These are phyloP conservation scores for Platyrinchus mystaceus DNA, from an alignment of 2,797 vertebrate species.

Conservation along the genomic window DNA sequence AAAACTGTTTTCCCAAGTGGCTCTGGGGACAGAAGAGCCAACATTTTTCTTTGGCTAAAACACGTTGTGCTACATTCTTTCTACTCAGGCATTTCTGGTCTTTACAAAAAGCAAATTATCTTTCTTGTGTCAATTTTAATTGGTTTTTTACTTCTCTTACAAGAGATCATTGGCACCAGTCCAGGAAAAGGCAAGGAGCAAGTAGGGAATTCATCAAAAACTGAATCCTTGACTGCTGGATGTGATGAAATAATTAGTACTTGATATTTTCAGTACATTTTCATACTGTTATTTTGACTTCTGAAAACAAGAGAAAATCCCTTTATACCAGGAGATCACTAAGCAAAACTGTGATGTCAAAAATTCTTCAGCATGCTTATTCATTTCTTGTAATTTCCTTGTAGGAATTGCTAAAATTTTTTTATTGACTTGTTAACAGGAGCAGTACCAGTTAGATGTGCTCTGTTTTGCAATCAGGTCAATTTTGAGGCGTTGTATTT, in stretches of 20 bases:
- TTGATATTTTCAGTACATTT: slow-evolving; percentile 20
- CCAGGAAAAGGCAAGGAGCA: slow-evolving; percentile 29
- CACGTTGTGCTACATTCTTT: not conserved
- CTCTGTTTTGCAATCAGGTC: not conserved
- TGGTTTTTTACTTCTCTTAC: slow-evolving; percentile 48
- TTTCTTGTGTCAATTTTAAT: slow-evolving; percentile 61
- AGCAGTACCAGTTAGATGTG: not conserved
- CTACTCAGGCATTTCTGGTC: not conserved
- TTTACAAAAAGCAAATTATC: slow-evolving; percentile 25
- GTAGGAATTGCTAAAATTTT: not conserved
- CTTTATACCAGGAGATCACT: not conserved
- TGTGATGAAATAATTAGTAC: slow-evolving; percentile 68
- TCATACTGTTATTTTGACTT: not conserved
- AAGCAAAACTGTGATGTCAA: not conserved
- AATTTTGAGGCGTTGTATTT: not conserved
- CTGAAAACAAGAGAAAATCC: not conserved
- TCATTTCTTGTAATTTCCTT: not conserved
- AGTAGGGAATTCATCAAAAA: slow-evolving; percentile 57
- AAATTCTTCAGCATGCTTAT: not conserved
- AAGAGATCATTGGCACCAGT: slow-evolving; percentile 23
- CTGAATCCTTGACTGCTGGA: slow-evolving; percentile 37
- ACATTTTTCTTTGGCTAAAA: not conserved
- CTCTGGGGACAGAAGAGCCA: not conserved
- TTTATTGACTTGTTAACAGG: not conserved
- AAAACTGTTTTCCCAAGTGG: not conserved